Evolutionary conservation across 2,113 vertebrate species (phyloP).

Genomic region (Corythoichthys intestinalis): DNA sequence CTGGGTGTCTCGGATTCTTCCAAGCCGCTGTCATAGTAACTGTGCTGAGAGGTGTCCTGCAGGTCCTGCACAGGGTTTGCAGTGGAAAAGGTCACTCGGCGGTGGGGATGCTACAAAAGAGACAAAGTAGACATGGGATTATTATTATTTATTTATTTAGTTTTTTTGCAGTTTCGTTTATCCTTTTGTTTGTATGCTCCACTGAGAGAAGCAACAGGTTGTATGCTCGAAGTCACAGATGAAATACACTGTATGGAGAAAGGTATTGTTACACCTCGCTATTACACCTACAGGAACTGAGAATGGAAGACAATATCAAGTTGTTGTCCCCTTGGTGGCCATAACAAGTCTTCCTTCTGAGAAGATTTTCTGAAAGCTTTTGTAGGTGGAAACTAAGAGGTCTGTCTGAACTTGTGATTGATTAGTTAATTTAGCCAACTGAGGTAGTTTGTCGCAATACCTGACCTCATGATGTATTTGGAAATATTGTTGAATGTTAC

Average conservation of each 20-base stretch:
- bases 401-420: not conserved
- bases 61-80: constrained; percentile 94
- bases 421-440: constrained; percentile 6
- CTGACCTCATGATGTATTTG: not conserved
- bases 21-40: constrained; percentile 96
- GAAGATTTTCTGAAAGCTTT: not conserved
- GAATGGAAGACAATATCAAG: constrained; percentile 7
- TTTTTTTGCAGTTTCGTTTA: not conserved
- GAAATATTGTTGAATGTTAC: not conserved
- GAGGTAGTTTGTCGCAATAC: no score
- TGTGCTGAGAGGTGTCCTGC: constrained; percentile 96
- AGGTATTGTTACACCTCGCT: not conserved
- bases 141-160: constrained; percentile 7
- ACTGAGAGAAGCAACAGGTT: not conserved
- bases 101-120: constrained; percentile 87
- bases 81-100: constrained; percentile 97
- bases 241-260: constrained; percentile 7
- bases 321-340: not conserved
- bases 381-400: no score
- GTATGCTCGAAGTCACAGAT: constrained; percentile 1
- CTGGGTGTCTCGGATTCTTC: constrained; percentile 98
- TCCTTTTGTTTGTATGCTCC: constrained; percentile 3
- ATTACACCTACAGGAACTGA: not conserved
- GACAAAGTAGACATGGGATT: constrained; percentile 22
- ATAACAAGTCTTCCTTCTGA: not conserved